These are phyloP conservation scores for Hemicordylus capensis DNA, from an alignment of 2,113 vertebrate genomes.

Conservation along the genomic window DNA sequence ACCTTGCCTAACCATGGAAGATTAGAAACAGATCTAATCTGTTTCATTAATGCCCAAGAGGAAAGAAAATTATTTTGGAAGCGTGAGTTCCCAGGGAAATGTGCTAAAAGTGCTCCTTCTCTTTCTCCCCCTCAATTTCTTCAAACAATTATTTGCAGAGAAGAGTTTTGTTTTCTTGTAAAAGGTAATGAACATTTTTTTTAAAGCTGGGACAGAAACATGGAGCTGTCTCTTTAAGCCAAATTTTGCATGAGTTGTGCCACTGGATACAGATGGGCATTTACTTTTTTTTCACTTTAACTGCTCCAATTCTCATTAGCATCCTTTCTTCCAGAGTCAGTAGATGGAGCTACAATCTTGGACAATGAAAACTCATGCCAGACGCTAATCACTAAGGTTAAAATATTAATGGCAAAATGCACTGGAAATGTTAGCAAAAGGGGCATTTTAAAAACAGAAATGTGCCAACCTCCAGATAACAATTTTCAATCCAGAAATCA, in stretches of 20 bases:
- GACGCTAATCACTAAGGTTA: fast-evolving
- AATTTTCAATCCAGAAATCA: not conserved
- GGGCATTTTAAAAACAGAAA: not conserved
- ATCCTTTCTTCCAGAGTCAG: not conserved
- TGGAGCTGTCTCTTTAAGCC: slow-evolving; percentile 21
- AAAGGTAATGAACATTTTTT: slow-evolving; percentile 4
- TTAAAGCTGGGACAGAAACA: not conserved
- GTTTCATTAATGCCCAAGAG: not conserved
- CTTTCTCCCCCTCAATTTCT: not conserved
- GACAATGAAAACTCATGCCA: fast-evolving
- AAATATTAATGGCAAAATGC: not conserved
- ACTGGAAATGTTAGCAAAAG: not conserved
- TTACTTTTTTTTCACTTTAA: not conserved
- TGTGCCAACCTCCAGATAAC: not conserved
- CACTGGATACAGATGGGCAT: slow-evolving; percentile 33
- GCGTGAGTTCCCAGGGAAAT: fast-evolving
- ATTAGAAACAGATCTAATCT: no score
- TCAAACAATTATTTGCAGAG: not conserved
- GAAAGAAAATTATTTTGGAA: slow-evolving; percentile 2
- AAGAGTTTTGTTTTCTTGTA: slow-evolving; percentile 16
- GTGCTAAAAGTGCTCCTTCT: not conserved
- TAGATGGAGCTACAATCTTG: slow-evolving; percentile 35
- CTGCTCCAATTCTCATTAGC: not conserved
- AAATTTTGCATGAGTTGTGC: slow-evolving; percentile 14
- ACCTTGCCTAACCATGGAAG: no score